Base-by-base conservation (phyloP, 2,113 vertebrate species). In the Pogonocichla stellata region DNA sequence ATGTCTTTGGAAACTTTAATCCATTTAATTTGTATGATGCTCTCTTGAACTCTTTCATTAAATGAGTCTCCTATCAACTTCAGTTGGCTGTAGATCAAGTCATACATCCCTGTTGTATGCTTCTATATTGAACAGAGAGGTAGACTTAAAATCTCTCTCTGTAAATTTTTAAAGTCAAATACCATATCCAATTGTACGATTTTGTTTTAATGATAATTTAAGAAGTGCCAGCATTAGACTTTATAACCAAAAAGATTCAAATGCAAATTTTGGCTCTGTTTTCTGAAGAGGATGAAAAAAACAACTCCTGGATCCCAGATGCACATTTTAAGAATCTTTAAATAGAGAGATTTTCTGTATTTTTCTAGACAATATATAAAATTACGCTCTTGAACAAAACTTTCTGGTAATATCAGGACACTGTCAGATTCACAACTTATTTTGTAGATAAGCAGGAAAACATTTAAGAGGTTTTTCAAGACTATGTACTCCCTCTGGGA, bases 31-130 rank as follows among this genome's bases (percentile, higher is more conserved):
- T 66, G 26, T 67, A 45, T 71, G 62, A 47, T 82, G 58, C 42
- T 91, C 66, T 88, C 72, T 77, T 96, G 92, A 96, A 93, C 85
- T 25, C 50, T 88, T 95, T 96, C 64, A 64, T 92, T 93, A 81
- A 82, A 83, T 66, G 50, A 88, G 50, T 36, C 82, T 90, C 43
- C 8, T 83, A 45, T 54, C 60, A 64, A 8, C 47, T 77, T 87
- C 43, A 77, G 3, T 15, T 94, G 82, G 47, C 87, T 51, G 22
- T 67, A 80, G 50, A 64, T 86, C 87, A 85, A 75, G 60, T 89
- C 34, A 23, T 67, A 43, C 17, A 54, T 90, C 23, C 29, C 15
- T 83, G 16, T 82, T 81, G 28, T 28, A 43, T 66, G 50, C 25
- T 80, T 80, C 65, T 84, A 2, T 86, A 66, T 73, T 78, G 85